A percentile compares a stretch with the other conserved stretches of the same genome.
Conservation (phyloP, 2,113 vertebrate genomes). For the Picathartes gymnocephalus region DNA sequence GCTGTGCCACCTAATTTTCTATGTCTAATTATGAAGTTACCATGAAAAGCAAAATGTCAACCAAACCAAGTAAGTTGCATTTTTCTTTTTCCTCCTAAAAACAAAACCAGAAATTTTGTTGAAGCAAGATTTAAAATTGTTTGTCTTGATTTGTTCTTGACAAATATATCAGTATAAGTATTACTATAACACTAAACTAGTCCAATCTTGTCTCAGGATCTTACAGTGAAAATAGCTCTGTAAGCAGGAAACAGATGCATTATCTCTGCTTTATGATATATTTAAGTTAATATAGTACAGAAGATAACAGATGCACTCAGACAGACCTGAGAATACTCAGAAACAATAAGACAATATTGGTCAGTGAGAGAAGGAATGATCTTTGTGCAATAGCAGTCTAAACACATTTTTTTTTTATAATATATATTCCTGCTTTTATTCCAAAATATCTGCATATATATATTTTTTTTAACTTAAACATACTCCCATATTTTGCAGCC, state of each 20-base stretch:
- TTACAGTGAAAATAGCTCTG: background rate
- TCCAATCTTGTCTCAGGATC: background rate
- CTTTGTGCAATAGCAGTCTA: background rate
- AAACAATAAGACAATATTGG: background rate
- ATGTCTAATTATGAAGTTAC: background rate
- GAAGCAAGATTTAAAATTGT: background rate
- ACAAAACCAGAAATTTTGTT: background rate
- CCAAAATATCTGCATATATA: background rate
- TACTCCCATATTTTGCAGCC: background rate
- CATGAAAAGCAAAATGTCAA: background rate
- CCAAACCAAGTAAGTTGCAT: fast-evolving
- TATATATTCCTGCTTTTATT: background rate
- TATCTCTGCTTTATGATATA: background rate
- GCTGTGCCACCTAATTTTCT: background rate
- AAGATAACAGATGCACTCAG: background rate
- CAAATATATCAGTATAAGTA: background rate
- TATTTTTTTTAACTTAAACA: background rate
- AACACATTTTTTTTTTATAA: background rate
- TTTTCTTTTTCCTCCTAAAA: background rate
- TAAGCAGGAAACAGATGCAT: background rate
- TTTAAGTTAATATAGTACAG: background rate
- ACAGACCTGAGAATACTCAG: background rate
- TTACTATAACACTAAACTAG: background rate
- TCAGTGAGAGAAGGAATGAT: background rate
- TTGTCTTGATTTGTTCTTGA: background rate